Percentiles rank a stretch among this genome's conserved stretches.
phyloP scores from a whole-genome alignment of 2,888 invertebrate species.

The Hoplodrina ambigua region DNA sequence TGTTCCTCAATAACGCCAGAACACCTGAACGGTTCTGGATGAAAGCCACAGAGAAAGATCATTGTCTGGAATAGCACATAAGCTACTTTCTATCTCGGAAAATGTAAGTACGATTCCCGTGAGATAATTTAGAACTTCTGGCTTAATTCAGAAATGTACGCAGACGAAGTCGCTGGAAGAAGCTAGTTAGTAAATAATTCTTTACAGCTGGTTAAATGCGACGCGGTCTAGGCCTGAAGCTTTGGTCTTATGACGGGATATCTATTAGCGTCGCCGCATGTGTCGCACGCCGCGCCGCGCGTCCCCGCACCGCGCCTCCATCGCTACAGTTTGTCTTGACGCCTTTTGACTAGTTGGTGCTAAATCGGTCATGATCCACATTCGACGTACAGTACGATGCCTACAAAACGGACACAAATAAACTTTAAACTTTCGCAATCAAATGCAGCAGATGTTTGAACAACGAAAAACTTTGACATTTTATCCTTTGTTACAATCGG shows the following conservation, averaged over 20 bases:
- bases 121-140: too few species aligned
- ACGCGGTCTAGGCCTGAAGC: background rate
- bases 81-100: too few species aligned
- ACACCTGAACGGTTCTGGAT: too few species aligned
- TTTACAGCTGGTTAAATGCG: background rate
- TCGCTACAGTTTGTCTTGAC: conserved; percentile 53
- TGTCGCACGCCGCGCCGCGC: background rate
- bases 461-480: conserved; percentile 21
- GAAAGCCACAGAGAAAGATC: too few species aligned
- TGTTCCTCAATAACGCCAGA: too few species aligned
- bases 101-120: too few species aligned
- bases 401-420: conserved; percentile 60
- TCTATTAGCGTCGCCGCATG: conserved; percentile 32
- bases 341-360: conserved; percentile 55
- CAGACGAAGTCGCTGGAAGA: too few species aligned
- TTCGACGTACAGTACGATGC: conserved; percentile 48
- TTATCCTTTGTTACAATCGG: background rate
- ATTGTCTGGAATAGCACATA: too few species aligned
- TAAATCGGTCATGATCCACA: conserved; percentile 64
- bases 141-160: too few species aligned
- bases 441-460: conserved; percentile 27
- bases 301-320: background rate
- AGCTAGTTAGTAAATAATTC: background rate
- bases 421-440: conserved; percentile 55
- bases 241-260: conserved; percentile 17